Conservation (phyloP, 2,888 invertebrate species). For the Emmelina monodactyla region DNA sequence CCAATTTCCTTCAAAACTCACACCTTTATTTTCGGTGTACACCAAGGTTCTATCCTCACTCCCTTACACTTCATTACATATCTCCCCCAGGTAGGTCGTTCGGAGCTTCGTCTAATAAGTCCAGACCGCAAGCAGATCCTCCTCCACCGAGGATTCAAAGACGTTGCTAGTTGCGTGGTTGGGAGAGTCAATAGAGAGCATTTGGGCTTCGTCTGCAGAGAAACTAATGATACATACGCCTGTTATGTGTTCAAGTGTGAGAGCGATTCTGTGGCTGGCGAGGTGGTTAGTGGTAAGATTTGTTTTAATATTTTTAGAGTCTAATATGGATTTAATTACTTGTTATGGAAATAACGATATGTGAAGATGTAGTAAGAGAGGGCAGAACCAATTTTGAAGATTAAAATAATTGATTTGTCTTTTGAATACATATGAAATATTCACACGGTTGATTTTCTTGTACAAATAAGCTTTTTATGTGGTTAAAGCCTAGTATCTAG, state of each 20-base stretch:
- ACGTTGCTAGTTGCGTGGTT: conserved; percentile 87
- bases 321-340: not conserved
- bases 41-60: too few species aligned
- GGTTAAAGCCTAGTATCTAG: too few species aligned
- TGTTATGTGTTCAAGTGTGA: conserved; percentile 88
- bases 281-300: conserved; percentile 74
- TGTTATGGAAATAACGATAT: not conserved
- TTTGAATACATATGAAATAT: too few species aligned
- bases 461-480: too few species aligned
- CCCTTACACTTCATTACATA: too few species aligned
- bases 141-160: conserved; percentile 85
- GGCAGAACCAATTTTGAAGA: too few species aligned
- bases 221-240: conserved; percentile 72
- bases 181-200: conserved; percentile 85
- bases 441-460: too few species aligned
- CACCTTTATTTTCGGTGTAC: too few species aligned
- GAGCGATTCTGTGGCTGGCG: conserved; percentile 80
- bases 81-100: conserved; percentile 83
- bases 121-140: conserved; percentile 91
- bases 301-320: not conserved
- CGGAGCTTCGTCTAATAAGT: conserved; percentile 88
- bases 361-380: too few species aligned
- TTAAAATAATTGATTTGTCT: too few species aligned
- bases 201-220: conserved; percentile 94
- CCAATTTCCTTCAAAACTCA: too few species aligned